Conservation (phyloP, 2,888 invertebrate species). For the Dryococelus australis region DNA sequence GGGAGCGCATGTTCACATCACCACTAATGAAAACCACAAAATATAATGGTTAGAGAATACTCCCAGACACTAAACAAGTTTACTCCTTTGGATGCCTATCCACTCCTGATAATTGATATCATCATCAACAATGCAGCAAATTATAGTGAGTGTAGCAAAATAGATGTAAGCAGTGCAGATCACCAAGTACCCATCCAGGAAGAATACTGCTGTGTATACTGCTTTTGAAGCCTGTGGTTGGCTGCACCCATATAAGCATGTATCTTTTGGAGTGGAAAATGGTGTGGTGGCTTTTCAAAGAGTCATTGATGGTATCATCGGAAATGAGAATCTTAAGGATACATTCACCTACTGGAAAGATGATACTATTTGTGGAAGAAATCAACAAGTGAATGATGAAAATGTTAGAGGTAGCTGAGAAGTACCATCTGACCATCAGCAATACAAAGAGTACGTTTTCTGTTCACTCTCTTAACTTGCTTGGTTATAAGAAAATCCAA, state of each 20-base stretch:
- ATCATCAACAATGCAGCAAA: slow-evolving; percentile 33
- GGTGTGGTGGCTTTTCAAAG: slow-evolving; percentile 36
- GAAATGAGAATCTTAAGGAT: slow-evolving; percentile 35
- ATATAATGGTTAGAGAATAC: slow-evolving; percentile 48
- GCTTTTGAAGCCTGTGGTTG: no score
- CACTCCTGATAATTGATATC: slow-evolving; percentile 42
- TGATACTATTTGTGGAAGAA: slow-evolving; percentile 42
- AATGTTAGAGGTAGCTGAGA: slow-evolving; percentile 22
- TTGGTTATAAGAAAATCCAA: not conserved
- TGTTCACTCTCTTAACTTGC: not conserved
- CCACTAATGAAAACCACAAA: slow-evolving; percentile 45
- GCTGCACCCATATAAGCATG: slow-evolving; percentile 41
- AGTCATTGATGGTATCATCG: slow-evolving; percentile 33
- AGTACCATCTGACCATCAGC: not conserved
- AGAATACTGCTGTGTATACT: no score
- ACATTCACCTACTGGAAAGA: slow-evolving; percentile 41
- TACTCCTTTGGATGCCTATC: slow-evolving; percentile 45
- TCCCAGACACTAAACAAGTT: slow-evolving; percentile 48
- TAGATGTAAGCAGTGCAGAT: no score
- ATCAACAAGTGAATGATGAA: slow-evolving; percentile 40
- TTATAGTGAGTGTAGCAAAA: no score
- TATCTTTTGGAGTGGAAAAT: not conserved
- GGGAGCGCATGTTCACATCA: slow-evolving; percentile 46
- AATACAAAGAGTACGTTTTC: not conserved
- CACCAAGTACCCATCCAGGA: no score